A percentile compares a stretch with the other conserved stretches of the same genome.
Conservation (phyloP, 2,888 invertebrate genomes). For the Frankliniella fusca region DNA sequence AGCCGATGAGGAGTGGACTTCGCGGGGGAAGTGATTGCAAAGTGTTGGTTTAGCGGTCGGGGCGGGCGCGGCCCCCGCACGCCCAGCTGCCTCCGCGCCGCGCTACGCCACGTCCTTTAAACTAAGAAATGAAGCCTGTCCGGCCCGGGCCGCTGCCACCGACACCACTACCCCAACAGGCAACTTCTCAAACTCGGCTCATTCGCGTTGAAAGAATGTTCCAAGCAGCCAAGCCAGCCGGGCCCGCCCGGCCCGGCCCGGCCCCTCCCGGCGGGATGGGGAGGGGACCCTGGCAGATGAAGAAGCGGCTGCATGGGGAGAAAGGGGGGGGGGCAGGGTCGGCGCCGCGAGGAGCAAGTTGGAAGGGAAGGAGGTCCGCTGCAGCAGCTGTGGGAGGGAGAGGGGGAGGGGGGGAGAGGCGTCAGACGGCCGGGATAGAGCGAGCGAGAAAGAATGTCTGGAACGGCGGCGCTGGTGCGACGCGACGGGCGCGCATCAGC, state of each 20-base stretch:
- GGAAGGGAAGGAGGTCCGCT: neutral
- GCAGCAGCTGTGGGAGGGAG: neutral
- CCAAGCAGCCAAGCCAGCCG: neutral
- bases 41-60: neutral
- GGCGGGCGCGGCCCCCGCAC: neutral
- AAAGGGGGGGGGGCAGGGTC: neutral
- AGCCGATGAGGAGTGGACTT: too few relatives aligned
- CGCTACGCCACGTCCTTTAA: neutral
- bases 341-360: neutral
- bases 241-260: neutral
- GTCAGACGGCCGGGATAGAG: too few relatives aligned
- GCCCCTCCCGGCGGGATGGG: neutral
- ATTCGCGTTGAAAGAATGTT: conserved; percentile 17
- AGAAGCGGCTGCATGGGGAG: too few relatives aligned
- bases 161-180: neutral
- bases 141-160: neutral
- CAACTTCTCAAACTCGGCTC: conserved; percentile 21
- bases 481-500: too few relatives aligned
- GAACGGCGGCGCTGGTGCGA: neutral
- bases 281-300: neutral
- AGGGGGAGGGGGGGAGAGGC: neutral
- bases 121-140: neutral
- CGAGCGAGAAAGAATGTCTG: neutral
- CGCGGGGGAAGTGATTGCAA: too few relatives aligned
- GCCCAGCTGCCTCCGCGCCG: neutral